Base-by-base conservation (phyloP, 1,140 invertebrate genomes). In the Bilobella aurantiaca region DNA sequence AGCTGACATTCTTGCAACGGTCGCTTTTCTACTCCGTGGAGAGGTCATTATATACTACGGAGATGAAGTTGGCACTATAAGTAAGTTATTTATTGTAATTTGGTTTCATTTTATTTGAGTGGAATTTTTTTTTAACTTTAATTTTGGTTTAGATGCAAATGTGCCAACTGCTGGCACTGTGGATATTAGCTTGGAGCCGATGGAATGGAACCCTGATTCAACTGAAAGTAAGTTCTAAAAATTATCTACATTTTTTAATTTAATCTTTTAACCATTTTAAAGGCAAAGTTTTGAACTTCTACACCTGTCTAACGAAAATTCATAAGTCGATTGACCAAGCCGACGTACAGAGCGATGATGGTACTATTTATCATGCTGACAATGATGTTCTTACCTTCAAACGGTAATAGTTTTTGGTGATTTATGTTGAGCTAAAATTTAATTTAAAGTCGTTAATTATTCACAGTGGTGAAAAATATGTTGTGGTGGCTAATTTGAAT, bases 21-120 rank as follows among this genome's bases (percentile, higher is more conserved):
- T 69, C 21, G 32, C 68, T 3, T 66, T 61, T n/a, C 16, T 57
- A 8, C 63, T 82, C 34, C 77, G 78, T 29, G 81, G 81, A 1
- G 80, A 80, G 12, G 74, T 80, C 2, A 74, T 81, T 46, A 73
- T 75, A 32, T 83, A 83, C 73, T 81, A 82, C 75, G 82, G 81
- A 57, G 81, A 83, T 73, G 82, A 83, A 67, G 75, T 82, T 32
- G 81, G 77, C 47, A 34, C 71, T 28, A 23, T n/a, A 28, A 59
- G 27, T 57, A 32, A 25, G 16, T 37, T 42, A 30, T 69, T 28
- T 53, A 31, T 53, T 16, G 28, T 37, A 63, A 69, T 68, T 30
- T 53, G 32, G 16, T 28, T 23, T 64, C 30, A 62, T 42, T 12
- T 42, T 42, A 53, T 53, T 53, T 5, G 12, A 53, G 8, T 42